Percentiles rank a stretch among this genome's conserved stretches.
These are phyloP conservation scores for Unio delphinus DNA, from an alignment of 2,888 invertebrate genomes.

Conservation along the genomic window DNA sequence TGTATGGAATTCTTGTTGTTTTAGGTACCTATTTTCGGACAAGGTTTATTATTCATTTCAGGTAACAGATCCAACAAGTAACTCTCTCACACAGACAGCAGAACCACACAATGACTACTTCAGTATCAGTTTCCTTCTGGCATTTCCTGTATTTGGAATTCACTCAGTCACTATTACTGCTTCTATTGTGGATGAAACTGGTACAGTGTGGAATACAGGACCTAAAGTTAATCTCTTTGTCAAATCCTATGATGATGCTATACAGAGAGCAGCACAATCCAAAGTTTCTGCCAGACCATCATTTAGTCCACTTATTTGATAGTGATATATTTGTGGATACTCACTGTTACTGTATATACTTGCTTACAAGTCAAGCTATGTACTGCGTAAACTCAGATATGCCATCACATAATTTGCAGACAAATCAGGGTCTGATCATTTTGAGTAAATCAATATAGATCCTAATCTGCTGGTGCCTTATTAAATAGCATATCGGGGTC, in stretches of 20 bases:
- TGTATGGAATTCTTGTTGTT: too few species aligned
- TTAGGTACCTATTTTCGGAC: background rate
- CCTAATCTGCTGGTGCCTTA: too few species aligned
- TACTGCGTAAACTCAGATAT: too few species aligned
- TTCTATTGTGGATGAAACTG: conserved; percentile 83
- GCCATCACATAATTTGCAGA: too few species aligned
- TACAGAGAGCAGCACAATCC: conserved; percentile 51
- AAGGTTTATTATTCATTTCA: conserved; percentile 23
- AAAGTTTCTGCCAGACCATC: conserved; percentile 24
- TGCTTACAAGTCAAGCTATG: too few species aligned
- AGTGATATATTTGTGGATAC: background rate
- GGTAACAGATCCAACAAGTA: conserved; percentile 54
- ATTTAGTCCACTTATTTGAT: conserved; percentile 21
- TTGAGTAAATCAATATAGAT: too few species aligned
- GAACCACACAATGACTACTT: conserved; percentile 95
- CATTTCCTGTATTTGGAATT: conserved; percentile 76
- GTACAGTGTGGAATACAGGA: conserved; percentile 91
- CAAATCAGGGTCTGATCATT: too few species aligned
- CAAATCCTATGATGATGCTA: conserved; percentile 80
- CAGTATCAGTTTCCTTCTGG: conserved; percentile 90
- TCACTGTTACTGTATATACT: too few species aligned
- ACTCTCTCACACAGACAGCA: conserved; percentile 83
- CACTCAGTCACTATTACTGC: conserved; percentile 88
- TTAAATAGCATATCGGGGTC: too few species aligned
- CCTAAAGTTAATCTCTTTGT: conserved; percentile 84